Evolutionary conservation across 2,797 vertebrate genomes (phyloP).

Genomic region (Sebastes paucispinis): DNA sequence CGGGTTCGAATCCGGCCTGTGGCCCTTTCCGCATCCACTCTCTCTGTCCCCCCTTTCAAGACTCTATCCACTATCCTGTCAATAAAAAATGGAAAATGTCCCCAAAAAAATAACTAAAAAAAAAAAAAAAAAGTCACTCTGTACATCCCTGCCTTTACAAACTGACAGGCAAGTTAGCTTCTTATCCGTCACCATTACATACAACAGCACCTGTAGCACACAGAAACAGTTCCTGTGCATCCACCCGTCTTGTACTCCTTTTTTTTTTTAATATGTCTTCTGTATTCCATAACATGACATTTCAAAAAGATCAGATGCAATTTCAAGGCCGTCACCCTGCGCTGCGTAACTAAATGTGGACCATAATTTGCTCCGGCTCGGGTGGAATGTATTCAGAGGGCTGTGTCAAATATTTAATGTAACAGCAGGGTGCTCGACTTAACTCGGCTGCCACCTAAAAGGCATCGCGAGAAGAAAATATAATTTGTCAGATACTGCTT

Average conservation of each 20-base stretch:
- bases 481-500: constrained; percentile 46
- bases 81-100: no score
- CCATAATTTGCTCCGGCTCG: constrained; percentile 13
- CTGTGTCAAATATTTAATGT: constrained; percentile 38
- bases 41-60: no score
- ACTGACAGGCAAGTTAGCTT: not conserved
- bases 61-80: no score
- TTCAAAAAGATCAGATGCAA: constrained; percentile 10
- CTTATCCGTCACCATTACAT: not conserved
- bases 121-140: not conserved
- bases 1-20: no score
- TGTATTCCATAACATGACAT: constrained; percentile 26
- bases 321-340: constrained; percentile 10
- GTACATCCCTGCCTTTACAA: not conserved
- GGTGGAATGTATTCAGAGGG: constrained; percentile 15
- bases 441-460: constrained; percentile 31
- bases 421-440: constrained; percentile 16
- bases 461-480: constrained; percentile 2
- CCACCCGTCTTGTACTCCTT: not conserved
- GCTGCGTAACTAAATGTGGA: constrained; percentile 16
- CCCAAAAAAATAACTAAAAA: no score
- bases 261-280: not conserved
- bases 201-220: not conserved
- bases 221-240: not conserved
- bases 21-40: no score